Conservation (phyloP, 2,113 vertebrate species). For the Helogale parvula region DNA sequence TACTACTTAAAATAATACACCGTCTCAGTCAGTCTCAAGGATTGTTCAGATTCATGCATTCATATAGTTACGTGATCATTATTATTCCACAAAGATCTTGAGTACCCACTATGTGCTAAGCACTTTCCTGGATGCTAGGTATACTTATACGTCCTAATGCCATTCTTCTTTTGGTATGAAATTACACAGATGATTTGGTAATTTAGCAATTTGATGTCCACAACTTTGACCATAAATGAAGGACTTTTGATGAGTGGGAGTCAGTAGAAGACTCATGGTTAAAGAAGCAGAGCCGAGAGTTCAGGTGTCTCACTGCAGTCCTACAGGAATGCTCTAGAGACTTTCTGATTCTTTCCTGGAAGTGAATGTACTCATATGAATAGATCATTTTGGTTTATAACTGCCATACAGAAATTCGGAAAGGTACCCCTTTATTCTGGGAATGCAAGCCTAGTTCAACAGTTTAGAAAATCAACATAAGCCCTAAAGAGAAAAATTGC, state of each 20-base stretch:
- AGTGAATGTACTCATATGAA: neutral
- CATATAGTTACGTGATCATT: neutral
- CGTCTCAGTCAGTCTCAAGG: neutral
- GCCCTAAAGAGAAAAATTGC: neutral
- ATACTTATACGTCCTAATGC: neutral
- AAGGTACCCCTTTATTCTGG: neutral
- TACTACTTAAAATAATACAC: conserved; percentile 26
- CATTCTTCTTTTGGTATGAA: neutral
- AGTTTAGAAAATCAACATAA: neutral
- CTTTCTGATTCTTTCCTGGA: neutral
- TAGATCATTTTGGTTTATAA: neutral
- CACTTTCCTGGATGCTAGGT: neutral
- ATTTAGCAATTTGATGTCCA: neutral
- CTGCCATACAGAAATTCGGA: neutral
- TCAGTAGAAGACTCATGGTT: neutral
- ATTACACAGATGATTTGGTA: neutral
- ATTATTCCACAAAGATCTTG: neutral
- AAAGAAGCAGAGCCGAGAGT: neutral
- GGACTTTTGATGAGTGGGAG: neutral
- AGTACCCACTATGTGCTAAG: neutral
- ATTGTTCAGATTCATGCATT: neutral
- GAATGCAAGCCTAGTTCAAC: neutral
- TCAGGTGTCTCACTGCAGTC: neutral
- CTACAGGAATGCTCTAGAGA: neutral
- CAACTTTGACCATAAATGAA: neutral